phyloP scores from a whole-genome alignment of 2,797 vertebrate species.

The Sebastes hubbsi region DNA sequence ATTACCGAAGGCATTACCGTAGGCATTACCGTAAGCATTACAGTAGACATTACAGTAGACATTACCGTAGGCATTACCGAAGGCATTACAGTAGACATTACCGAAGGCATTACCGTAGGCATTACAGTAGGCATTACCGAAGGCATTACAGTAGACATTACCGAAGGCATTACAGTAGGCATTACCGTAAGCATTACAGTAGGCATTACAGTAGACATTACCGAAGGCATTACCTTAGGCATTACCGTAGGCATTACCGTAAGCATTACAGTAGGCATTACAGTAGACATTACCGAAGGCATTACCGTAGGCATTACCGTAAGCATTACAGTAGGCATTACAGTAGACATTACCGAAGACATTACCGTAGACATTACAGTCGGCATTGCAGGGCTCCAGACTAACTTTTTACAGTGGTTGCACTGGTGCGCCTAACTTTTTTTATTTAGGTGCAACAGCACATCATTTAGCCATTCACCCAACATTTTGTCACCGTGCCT shows the following conservation, averaged over 20 bases:
- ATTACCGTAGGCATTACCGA: rapidly evolving
- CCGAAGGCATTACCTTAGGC: rapidly evolving
- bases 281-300: rapidly evolving
- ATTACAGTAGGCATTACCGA: rapidly evolving
- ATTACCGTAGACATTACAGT: no score
- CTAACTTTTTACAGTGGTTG: neutral
- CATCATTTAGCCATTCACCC: neutral
- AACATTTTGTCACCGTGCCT: no score
- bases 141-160: no score
- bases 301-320: rapidly evolving
- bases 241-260: rapidly evolving
- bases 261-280: no score
- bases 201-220: no score
- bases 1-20: rapidly evolving
- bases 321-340: no score
- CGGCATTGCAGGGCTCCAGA: neutral
- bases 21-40: rapidly evolving
- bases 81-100: rapidly evolving
- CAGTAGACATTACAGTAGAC: rapidly evolving
- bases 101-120: rapidly evolving
- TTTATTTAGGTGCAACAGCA: neutral
- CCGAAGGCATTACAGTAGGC: rapidly evolving
- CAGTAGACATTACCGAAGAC: rapidly evolving
- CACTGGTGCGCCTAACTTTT: neutral
- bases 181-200: no score